Base-by-base conservation (phyloP, 2,113 vertebrate genomes). In the Bubalus kerabau region DNA sequence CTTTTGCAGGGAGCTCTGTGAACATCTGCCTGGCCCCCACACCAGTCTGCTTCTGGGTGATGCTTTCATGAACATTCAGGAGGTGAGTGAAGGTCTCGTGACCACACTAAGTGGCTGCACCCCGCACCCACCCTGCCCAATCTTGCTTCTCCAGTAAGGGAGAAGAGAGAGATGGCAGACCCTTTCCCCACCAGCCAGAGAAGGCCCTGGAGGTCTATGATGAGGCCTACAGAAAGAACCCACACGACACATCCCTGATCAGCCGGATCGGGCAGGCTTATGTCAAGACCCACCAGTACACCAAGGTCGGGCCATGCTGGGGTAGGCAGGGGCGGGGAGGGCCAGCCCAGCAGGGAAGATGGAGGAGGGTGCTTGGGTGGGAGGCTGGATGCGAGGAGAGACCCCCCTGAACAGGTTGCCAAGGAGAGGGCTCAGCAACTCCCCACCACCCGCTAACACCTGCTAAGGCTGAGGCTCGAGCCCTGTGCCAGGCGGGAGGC, bases 11-110 rank as follows among this genome's bases (percentile, higher is more conserved):
- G 99, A 99, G 40, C 98, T 99, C 40, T 98, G 98, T 81, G 98
- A 99, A 57, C 97, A 98, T 10, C 90, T 98, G 67, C 99, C 99
- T 0, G 98, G 99, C 43, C 97, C 98, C 87, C 98, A 99, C 56
- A 98, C 98, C 59, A 98, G 97, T 93, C 94, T 99, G 86, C 98
- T 99, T 0, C 96, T 99, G 94, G 99, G 99, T 4, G 99, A 99
- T 64, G 99, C 99, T 28, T 99, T 98, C 74, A 99, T 99, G 98
- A 99, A 98, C 60, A 99, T 99, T 90, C 99, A 99, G 95, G 99
- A 99, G 99, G 99, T 99, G 59, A 97, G 98, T 71, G 15, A 57
- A 52, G 48, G 12, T 24, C 59, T 67, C 1, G 0, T 46, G 82
- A 56, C 81, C 87, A 90, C 48, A 26, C 74, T 74, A 46, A 9